Evolutionary conservation across 1,140 invertebrate genomes (phyloP).

Genomic region (Drosophila nikananu): DNA sequence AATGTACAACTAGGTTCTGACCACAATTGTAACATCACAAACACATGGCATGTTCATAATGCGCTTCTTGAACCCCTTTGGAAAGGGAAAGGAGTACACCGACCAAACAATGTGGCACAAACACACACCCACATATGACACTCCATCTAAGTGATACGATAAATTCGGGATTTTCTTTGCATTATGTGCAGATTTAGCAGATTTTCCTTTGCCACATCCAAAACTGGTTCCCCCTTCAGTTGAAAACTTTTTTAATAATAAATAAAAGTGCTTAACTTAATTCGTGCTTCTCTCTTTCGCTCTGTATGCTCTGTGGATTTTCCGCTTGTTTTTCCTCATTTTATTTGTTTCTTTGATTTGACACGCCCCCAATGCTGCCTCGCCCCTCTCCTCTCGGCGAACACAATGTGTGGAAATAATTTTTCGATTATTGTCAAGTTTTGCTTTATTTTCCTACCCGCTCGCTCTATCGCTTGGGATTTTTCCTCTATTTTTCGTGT

Average conservation of each 20-base stretch:
- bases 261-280: constrained; percentile 83
- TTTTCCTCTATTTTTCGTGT: constrained; percentile 59
- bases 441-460: constrained; percentile 61
- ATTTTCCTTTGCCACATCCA: constrained; percentile 41
- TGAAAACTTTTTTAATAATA: constrained; percentile 82
- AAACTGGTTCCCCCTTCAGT: constrained; percentile 21
- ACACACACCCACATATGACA: constrained; percentile 50
- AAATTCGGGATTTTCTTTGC: constrained; percentile 80
- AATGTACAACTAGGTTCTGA: neutral
- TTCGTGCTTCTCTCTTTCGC: constrained; percentile 55
- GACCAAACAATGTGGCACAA: constrained; percentile 12
- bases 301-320: constrained; percentile 27
- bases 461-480: neutral
- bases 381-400: constrained; percentile 1
- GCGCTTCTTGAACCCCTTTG: constrained; percentile 72
- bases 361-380: constrained; percentile 28
- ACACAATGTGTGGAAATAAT: constrained; percentile 69
- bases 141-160: constrained; percentile 77
- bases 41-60: constrained; percentile 55
- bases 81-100: neutral
- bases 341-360: constrained; percentile 80
- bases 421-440: constrained; percentile 82
- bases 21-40: constrained; percentile 4
- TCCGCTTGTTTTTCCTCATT: constrained; percentile 53
- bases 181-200: constrained; percentile 79